A percentile compares a stretch with the other conserved stretches of the same genome.
phyloP scores from a whole-genome alignment of 2,113 vertebrate species.

The Collichthys lucidus region DNA sequence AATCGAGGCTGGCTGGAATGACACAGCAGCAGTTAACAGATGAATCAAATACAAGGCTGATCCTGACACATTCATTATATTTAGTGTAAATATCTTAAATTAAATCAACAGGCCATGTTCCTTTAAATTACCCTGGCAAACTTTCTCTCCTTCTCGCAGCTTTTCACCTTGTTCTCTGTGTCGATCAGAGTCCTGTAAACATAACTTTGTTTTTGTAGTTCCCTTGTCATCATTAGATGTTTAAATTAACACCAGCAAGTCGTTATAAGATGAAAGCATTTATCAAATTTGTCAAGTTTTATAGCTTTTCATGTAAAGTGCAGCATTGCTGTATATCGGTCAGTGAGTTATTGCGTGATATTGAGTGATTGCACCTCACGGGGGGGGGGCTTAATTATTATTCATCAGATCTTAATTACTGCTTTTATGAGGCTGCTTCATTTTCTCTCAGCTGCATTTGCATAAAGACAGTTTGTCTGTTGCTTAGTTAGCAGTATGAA shows the following conservation, averaged over 20 bases:
- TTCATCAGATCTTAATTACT: not conserved
- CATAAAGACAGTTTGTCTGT: not conserved
- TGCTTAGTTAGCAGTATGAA: not conserved
- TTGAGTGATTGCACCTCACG: too few relatives aligned
- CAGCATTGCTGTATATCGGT: too few relatives aligned
- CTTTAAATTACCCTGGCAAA: not conserved
- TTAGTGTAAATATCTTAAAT: not conserved
- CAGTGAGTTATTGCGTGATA: not conserved
- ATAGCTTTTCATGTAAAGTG: not conserved
- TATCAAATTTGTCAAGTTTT: not conserved
- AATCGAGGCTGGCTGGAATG: too few relatives aligned
- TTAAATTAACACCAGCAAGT: not conserved
- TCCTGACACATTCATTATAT: not conserved
- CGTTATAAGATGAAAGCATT: not conserved
- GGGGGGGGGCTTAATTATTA: not conserved
- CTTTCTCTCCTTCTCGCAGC: not conserved
- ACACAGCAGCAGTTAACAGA: too few relatives aligned
- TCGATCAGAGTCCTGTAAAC: not conserved
- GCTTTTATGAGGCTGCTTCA: not conserved
- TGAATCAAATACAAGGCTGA: too few relatives aligned
- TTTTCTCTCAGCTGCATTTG: slow-evolving; percentile 2
- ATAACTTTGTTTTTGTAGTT: not conserved
- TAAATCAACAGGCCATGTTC: not conserved
- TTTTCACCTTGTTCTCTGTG: not conserved
- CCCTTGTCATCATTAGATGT: not conserved